These are phyloP conservation scores for Mormyrops boulengeri DNA, from an alignment of 2,797 vertebrate genomes.

Conservation along the genomic window DNA sequence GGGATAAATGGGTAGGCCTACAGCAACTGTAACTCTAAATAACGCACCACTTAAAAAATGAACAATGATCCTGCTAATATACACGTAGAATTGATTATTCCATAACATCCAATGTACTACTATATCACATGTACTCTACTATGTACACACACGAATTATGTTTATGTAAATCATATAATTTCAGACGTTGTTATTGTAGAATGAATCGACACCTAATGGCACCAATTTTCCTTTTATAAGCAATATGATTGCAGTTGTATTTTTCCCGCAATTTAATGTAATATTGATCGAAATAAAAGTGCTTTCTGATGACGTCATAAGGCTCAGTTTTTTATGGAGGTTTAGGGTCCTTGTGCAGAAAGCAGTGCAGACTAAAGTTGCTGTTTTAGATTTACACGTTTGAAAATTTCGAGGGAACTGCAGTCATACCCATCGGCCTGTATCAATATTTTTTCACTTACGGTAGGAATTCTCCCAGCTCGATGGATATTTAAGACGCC, in stretches of 20 bases:
- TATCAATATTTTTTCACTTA: slow-evolving; percentile 5
- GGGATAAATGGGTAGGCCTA: neutral
- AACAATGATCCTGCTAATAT: neutral
- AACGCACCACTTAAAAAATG: neutral
- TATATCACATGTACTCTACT: neutral
- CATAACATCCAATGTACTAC: neutral
- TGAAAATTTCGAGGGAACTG: neutral
- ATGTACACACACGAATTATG: neutral
- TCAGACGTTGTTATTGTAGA: neutral
- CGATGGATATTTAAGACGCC: neutral
- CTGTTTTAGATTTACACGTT: neutral
- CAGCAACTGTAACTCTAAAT: neutral
- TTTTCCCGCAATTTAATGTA: neutral
- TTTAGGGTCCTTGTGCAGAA: neutral
- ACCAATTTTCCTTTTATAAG: neutral
- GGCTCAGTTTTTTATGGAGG: neutral
- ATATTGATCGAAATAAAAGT: neutral
- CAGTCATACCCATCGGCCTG: neutral
- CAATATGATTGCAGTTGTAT: neutral
- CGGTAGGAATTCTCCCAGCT: neutral
- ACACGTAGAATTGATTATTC: neutral
- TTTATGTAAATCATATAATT: neutral
- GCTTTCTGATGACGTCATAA: neutral
- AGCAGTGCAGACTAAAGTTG: neutral
- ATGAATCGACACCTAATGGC: neutral